Base-by-base conservation (phyloP, 2,888 invertebrate genomes). In the Ischnus inquisitorius region DNA sequence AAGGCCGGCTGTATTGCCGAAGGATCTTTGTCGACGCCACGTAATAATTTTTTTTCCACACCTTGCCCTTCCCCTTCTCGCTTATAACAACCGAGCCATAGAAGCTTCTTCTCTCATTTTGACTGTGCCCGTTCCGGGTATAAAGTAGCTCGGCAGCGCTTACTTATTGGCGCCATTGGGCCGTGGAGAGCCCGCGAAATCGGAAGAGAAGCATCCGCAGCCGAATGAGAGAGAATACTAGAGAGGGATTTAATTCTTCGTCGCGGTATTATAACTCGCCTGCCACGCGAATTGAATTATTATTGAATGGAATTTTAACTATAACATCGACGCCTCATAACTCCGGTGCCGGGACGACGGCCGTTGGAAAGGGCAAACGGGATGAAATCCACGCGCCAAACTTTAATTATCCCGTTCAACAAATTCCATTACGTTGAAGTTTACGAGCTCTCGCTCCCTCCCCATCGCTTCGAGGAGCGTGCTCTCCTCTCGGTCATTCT, bases 381-480 rank as follows among this genome's bases (percentile, higher is more conserved):
- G 68, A 78, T 74, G 68, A 81, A 81, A 81, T 81, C 81, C 74
- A 64, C 77, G 62, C 60, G 76, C 65, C 79, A 75, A 85, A 86
- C 82, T 86, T 85, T 79, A 86, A 86, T 85, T 86, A 86, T 85
- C 72, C 72, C 85, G 82, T 83, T 76, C 81, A 83, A 86, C 86
- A 86, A 85, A 86, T 83, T 86, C 80, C 83, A 85, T 86, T 85
- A 86, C 72, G 79, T 25, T 57, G 43, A 83, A 86, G 82, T 86
- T 85, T 84, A 76, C 78, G 81, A 46, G n/a, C 22, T 48, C 34
- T 64, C 34, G 25, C 60, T 34, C n/a, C 48, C 19, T 43, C 16
- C 41, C n/a, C 46, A 0, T 22, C 43, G n/a, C 14, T 34, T 5
- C 34, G 34, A 34, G 6, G 34, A 34, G 6, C 34, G 34, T 6